Conservation (phyloP, 2,888 invertebrate species). For the Anaspis maculata region DNA sequence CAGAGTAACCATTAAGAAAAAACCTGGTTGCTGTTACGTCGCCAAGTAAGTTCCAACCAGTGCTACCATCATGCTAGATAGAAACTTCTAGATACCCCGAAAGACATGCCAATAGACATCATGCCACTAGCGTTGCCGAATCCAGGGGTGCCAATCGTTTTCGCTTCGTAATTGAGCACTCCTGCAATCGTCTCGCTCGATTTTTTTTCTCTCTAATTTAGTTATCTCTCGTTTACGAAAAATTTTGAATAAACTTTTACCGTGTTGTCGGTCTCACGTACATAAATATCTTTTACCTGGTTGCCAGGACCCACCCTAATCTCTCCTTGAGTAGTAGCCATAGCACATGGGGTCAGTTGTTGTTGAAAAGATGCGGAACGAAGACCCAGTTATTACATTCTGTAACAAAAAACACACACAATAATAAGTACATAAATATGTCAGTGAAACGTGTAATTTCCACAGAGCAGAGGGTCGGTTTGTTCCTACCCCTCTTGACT, state of each 20-base stretch:
- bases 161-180: too few relatives aligned
- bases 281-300: slow-evolving; percentile 64
- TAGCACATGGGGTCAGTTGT: slow-evolving; percentile 14
- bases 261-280: slow-evolving; percentile 48
- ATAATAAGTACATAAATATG: slow-evolving; percentile 8
- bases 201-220: not conserved
- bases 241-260: slow-evolving; percentile 37
- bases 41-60: slow-evolving; percentile 23
- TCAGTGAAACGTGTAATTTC: too few relatives aligned
- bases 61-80: slow-evolving; percentile 20
- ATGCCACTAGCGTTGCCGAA: slow-evolving; percentile 18
- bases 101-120: slow-evolving; percentile 22
- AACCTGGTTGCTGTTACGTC: slow-evolving; percentile 26
- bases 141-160: slow-evolving; percentile 4
- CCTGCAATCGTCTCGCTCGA: too few relatives aligned
- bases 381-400: slow-evolving; percentile 15
- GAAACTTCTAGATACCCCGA: slow-evolving; percentile 12
- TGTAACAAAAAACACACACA: slow-evolving; percentile 15
- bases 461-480: too few relatives aligned
- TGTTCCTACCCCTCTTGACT: too few relatives aligned
- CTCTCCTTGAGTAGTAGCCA: slow-evolving; percentile 67
- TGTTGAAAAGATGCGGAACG: slow-evolving; percentile 34
- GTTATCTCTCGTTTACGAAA: slow-evolving; percentile 10
- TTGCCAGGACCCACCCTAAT: slow-evolving; percentile 70
- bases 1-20: too few relatives aligned